Conservation (phyloP, 2,797 vertebrate genomes). For the Babyrousa celebensis region DNA sequence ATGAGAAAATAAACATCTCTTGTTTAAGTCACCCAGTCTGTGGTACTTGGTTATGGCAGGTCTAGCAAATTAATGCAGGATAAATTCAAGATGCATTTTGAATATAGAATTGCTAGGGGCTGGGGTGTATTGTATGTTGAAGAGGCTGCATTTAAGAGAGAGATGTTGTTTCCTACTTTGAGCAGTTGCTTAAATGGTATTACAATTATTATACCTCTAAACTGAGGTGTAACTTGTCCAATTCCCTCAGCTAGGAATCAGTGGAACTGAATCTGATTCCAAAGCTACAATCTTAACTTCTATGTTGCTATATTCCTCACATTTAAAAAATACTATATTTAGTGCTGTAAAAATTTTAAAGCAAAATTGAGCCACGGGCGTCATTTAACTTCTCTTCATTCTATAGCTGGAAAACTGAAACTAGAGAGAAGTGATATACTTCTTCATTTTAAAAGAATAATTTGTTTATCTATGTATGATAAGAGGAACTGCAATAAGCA, state of each 20-base stretch:
- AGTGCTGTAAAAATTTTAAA: not conserved
- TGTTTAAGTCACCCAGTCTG: not conserved
- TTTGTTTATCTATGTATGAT: not conserved
- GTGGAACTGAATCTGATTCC: not conserved
- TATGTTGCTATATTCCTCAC: not conserved
- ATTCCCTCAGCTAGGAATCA: not conserved
- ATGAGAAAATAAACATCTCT: no score
- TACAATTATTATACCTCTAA: not conserved
- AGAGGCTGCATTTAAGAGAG: not conserved
- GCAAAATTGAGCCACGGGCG: not conserved
- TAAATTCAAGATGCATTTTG: not conserved
- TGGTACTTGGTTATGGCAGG: not conserved
- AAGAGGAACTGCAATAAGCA: not conserved
- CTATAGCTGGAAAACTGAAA: slow-evolving; percentile 7
- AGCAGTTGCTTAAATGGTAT: not conserved
- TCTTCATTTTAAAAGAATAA: slow-evolving; percentile 29
- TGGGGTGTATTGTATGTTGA: not conserved
- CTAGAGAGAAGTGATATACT: not conserved
- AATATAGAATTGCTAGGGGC: not conserved
- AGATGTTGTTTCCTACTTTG: not conserved
- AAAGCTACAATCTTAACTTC: not conserved
- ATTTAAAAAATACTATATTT: not conserved
- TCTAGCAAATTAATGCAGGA: not conserved
- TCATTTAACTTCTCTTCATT: not conserved
- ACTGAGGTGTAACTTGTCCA: not conserved